These are phyloP conservation scores for Maniola hyperantus DNA, from an alignment of 2,888 invertebrate species.

Conservation along the genomic window DNA sequence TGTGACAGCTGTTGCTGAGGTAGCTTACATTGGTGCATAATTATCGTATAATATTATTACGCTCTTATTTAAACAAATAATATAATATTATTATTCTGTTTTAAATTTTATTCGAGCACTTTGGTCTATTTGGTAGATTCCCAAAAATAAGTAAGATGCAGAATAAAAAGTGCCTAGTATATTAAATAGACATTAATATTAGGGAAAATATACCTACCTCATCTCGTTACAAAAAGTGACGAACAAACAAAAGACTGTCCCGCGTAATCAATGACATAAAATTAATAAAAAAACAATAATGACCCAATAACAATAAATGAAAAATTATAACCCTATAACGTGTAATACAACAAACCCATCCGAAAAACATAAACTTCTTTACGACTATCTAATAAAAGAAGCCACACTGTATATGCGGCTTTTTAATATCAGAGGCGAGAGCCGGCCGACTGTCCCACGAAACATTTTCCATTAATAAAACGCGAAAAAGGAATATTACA, in stretches of 20 bases:
- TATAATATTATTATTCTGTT: neutral
- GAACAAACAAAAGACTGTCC: neutral
- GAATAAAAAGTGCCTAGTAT: neutral
- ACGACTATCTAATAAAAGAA: constrained; percentile 73
- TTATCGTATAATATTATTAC: constrained; percentile 26
- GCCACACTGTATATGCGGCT: constrained; percentile 68
- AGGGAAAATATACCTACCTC: neutral
- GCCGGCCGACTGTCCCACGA: constrained; percentile 77
- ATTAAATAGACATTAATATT: neutral
- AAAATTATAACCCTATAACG: constrained; percentile 33
- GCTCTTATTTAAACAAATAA: constrained; percentile 4
- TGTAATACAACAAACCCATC: constrained; percentile 40
- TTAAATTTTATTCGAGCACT: constrained; percentile 6
- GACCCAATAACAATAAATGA: constrained; percentile 31
- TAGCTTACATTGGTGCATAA: constrained; percentile 51
- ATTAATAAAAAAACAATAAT: constrained; percentile 11
- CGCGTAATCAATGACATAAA: constrained; percentile 5
- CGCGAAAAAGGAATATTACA: constrained; percentile 84
- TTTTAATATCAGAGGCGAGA: constrained; percentile 79
- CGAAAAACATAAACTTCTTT: constrained; percentile 66
- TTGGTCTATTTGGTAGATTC: neutral
- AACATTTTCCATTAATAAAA: constrained; percentile 84
- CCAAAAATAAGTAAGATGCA: neutral
- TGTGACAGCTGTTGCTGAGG: constrained; percentile 71
- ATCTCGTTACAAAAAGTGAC: neutral